These are phyloP conservation scores for Spermophilus dauricus DNA, from an alignment of 2,113 vertebrate species.

Conservation along the genomic window DNA sequence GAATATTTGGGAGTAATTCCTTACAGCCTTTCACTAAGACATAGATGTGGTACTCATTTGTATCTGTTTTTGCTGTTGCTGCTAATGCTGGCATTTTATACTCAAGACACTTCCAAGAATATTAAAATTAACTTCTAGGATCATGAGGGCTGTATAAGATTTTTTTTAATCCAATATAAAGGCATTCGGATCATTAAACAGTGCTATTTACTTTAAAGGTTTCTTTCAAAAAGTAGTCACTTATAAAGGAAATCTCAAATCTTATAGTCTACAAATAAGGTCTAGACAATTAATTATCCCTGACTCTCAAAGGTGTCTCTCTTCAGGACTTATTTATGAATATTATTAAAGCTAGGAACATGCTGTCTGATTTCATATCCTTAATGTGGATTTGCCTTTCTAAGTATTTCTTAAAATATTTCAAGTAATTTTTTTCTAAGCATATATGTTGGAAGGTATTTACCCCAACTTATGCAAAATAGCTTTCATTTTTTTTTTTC, in stretches of 20 bases:
- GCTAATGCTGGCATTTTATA: neutral
- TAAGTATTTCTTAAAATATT: neutral
- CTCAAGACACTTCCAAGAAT: conserved; percentile 29
- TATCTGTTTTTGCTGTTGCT: neutral
- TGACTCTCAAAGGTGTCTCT: neutral
- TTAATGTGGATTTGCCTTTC: conserved; percentile 6
- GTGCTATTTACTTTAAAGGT: neutral
- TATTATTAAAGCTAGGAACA: neutral
- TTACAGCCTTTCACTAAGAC: neutral
- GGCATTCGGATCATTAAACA: neutral
- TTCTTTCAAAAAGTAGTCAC: conserved; percentile 6
- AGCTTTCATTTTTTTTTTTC: neutral
- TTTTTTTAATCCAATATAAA: neutral
- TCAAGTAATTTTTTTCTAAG: conserved; percentile 27
- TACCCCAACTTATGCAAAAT: neutral
- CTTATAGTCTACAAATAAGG: neutral
- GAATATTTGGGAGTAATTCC: neutral
- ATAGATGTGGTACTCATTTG: neutral
- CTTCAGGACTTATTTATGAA: neutral
- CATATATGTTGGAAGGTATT: neutral
- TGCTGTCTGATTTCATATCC: neutral
- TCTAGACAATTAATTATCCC: neutral
- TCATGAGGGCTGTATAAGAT: neutral
- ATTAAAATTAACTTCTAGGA: neutral
- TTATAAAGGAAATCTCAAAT: neutral